Evolutionary conservation across 92 coral and sea anemone genomes (phyloP).

Genomic region (Siderastrea radians): DNA sequence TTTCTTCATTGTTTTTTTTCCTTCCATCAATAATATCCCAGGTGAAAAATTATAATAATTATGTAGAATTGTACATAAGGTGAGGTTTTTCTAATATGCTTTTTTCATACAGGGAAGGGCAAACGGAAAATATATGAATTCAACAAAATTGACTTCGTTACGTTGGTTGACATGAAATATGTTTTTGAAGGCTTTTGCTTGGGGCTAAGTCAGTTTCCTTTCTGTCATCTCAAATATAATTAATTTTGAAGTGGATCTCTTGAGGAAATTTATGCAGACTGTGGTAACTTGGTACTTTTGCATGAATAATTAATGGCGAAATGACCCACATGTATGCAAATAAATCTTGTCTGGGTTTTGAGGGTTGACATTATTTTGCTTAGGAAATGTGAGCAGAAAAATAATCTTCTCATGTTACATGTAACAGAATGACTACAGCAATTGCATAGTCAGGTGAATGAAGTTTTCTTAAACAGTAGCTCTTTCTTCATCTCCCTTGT

Average conservation of each 20-base stretch:
- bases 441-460: not conserved
- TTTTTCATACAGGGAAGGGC: too few relatives aligned
- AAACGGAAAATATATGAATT: too few relatives aligned
- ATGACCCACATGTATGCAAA: not conserved
- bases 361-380: constrained; percentile 12
- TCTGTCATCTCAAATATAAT: not conserved
- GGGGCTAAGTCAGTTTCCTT: constrained; percentile 9
- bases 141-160: too few relatives aligned
- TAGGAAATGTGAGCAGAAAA: not conserved
- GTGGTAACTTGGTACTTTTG: not conserved
- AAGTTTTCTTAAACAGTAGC: not conserved
- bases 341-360: not conserved
- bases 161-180: not conserved
- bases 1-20: too few relatives aligned
- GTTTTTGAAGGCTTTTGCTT: not conserved
- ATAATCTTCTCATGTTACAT: not conserved
- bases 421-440: not conserved
- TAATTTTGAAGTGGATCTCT: not conserved
- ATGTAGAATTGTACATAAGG: too few relatives aligned
- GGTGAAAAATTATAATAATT: too few relatives aligned
- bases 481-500: not conserved
- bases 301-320: constrained; percentile 10
- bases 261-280: not conserved
- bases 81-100: too few relatives aligned
- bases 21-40: too few relatives aligned